Evolutionary conservation across 23 tunicate genomes (phyloP).

Genomic region (Clavelina lepadiformis): DNA sequence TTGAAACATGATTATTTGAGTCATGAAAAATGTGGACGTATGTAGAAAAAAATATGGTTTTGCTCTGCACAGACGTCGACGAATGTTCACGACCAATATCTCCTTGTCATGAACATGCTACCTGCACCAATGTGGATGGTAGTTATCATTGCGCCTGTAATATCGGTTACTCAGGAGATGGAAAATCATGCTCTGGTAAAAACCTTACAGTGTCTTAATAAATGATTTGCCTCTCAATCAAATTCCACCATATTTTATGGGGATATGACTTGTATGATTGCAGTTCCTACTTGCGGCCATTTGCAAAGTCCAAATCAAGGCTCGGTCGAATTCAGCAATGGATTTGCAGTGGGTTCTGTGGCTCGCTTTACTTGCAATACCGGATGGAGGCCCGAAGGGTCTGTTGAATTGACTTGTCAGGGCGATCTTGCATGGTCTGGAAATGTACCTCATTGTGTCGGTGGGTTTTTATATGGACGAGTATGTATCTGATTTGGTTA

Average conservation of each 20-base stretch:
- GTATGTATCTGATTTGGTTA: background rate
- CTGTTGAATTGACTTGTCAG: slow-evolving; percentile 12
- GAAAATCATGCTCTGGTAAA: slow-evolving; percentile 23
- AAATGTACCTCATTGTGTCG: slow-evolving; percentile 23
- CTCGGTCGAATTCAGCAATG: background rate
- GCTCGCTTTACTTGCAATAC: slow-evolving; percentile 12
- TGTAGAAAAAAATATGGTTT: background rate
- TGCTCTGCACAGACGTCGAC: slow-evolving; percentile 22
- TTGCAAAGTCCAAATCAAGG: slow-evolving; percentile 4
- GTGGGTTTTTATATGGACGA: slow-evolving; percentile 24
- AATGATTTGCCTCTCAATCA: background rate
- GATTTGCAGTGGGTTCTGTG: slow-evolving; percentile 2
- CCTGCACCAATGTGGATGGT: slow-evolving; percentile 39
- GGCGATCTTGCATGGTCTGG: slow-evolving; percentile 44
- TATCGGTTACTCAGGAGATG: slow-evolving; percentile 48
- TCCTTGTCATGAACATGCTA: slow-evolving; percentile 34
- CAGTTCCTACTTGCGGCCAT: slow-evolving; percentile 3
- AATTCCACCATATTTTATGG: background rate
- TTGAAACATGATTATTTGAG: background rate
- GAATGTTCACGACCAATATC: slow-evolving; percentile 22
- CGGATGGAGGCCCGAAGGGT: slow-evolving; percentile 15
- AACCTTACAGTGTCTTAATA: background rate
- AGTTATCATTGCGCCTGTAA: slow-evolving; percentile 40
- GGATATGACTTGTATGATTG: background rate
- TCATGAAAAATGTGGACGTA: background rate